Conservation (phyloP, 2,113 vertebrate genomes). For the Chaetura pelagica region DNA sequence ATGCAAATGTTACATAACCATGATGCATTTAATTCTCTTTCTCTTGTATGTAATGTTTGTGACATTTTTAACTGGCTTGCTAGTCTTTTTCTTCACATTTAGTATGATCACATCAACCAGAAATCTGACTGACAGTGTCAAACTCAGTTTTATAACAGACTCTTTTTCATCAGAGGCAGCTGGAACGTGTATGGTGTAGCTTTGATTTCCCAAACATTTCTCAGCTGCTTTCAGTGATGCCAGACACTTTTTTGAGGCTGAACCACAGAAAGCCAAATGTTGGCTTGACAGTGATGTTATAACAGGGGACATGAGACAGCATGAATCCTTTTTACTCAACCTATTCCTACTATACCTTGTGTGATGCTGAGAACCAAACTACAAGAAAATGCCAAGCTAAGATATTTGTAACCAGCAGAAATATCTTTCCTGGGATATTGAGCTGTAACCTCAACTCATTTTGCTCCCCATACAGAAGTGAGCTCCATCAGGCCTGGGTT, state of each 20-base stretch:
- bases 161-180: neutral
- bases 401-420: neutral
- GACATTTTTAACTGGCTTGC: neutral
- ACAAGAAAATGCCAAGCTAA: neutral
- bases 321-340: neutral
- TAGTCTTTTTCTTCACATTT: neutral
- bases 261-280: neutral
- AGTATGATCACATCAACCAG: neutral
- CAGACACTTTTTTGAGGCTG: neutral
- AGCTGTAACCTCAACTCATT: neutral
- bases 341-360: rapidly evolving
- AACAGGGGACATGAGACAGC: neutral
- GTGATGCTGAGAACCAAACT: neutral
- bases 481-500: neutral
- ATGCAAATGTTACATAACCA: neutral
- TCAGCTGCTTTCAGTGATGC: neutral
- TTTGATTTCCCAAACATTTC: neutral
- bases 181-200: neutral
- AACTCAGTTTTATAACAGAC: neutral
- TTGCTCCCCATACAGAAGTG: neutral
- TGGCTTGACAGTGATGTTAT: neutral
- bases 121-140: neutral
- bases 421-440: neutral
- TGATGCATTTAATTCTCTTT: neutral
- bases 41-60: neutral